Conservation (phyloP, 2,113 vertebrate genomes). For the Leiothrix lutea region DNA sequence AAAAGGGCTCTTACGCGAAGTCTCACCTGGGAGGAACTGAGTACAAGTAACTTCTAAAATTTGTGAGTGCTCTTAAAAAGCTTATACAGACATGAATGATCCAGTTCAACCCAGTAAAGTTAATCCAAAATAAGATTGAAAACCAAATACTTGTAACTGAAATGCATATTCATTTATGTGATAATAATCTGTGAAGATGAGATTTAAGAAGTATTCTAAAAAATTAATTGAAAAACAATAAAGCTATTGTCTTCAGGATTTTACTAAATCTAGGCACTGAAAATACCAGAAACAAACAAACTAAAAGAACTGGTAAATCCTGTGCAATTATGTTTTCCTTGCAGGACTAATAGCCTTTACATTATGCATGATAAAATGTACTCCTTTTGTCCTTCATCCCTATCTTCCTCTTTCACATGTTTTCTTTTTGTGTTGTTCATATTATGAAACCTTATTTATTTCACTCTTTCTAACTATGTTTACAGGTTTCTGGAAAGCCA, state of each 20-base stretch:
- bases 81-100: not conserved
- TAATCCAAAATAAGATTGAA: not conserved
- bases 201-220: not conserved
- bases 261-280: conserved; percentile 22
- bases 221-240: not conserved
- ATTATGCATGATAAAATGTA: conserved; percentile 21
- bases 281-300: not conserved
- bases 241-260: conserved; percentile 65
- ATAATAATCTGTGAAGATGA: not conserved
- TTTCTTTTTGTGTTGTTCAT: conserved; percentile 49
- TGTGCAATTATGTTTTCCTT: not conserved
- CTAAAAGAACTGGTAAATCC: not conserved
- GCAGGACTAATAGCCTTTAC: not conserved
- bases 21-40: not conserved
- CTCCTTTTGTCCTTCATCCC: conserved; percentile 36
- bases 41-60: not conserved
- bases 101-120: not conserved
- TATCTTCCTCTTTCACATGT: conserved; percentile 35
- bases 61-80: not conserved
- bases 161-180: not conserved
- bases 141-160: not conserved
- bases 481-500: conserved; percentile 97
- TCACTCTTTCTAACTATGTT: conserved; percentile 49
- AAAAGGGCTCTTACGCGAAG: not conserved
- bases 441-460: conserved; percentile 23